phyloP scores from a whole-genome alignment of 2,888 invertebrate species.

The Pasiphila rectangulata region DNA sequence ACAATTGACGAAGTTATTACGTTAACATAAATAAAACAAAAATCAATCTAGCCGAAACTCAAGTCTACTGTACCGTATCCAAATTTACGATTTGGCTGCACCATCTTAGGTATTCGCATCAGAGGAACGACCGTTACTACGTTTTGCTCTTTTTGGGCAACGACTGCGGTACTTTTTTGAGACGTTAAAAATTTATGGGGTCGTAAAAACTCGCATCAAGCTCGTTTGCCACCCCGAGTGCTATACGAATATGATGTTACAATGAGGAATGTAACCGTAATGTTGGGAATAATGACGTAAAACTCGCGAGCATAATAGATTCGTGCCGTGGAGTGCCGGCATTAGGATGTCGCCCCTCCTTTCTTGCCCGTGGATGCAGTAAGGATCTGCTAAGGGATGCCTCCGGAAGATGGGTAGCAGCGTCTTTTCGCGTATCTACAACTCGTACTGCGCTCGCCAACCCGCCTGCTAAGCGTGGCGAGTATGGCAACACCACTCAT shows the following conservation, averaged over 20 bases:
- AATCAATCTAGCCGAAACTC: slow-evolving; percentile 12
- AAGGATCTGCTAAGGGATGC: too few species aligned
- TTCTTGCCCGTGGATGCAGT: too few species aligned
- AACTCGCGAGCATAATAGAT: slow-evolving; percentile 15
- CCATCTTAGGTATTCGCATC: slow-evolving; percentile 43
- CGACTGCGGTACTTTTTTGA: slow-evolving; percentile 62
- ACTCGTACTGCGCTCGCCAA: too few species aligned
- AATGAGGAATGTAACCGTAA: slow-evolving; percentile 44
- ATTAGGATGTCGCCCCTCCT: too few species aligned
- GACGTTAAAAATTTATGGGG: slow-evolving; percentile 73
- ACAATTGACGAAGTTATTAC: too few species aligned
- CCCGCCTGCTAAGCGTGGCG: too few species aligned
- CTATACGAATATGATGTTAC: slow-evolving; percentile 58
- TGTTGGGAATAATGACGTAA: slow-evolving; percentile 35
- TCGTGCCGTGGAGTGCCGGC: neutral
- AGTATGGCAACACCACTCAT: too few species aligned
- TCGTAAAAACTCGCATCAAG: slow-evolving; percentile 66
- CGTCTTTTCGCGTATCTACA: too few species aligned
- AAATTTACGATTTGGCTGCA: slow-evolving; percentile 23
- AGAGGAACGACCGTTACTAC: slow-evolving; percentile 41
- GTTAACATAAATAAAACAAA: slow-evolving; percentile 14
- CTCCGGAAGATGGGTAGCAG: too few species aligned
- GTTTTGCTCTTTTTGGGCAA: slow-evolving; percentile 49
- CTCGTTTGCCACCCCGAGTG: slow-evolving; percentile 56
- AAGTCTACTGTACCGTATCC: slow-evolving; percentile 14